Conservation (phyloP, 2,797 vertebrate genomes). For the Setipinna tenuifilis region DNA sequence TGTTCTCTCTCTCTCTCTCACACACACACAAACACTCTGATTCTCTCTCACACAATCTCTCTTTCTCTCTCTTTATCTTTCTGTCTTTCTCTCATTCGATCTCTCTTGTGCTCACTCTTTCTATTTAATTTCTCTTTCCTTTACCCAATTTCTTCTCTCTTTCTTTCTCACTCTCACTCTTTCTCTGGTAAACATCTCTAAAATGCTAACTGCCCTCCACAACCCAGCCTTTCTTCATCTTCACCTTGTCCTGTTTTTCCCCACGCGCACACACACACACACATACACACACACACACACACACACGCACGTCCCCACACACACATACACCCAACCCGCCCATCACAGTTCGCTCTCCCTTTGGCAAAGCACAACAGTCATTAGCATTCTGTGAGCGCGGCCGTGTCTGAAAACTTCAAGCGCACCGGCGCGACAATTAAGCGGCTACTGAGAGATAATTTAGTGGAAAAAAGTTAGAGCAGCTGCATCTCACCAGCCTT, state of each 20-base stretch:
- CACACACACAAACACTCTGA: background rate
- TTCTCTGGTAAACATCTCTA: background rate
- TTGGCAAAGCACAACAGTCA: constrained; percentile 35
- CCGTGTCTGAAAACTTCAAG: constrained; percentile 45
- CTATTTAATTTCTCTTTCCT: background rate
- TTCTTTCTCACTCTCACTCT: background rate
- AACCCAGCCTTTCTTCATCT: background rate
- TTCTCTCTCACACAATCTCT: too few species aligned
- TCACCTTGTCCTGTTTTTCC: background rate
- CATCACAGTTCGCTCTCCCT: background rate
- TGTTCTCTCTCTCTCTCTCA: too few species aligned
- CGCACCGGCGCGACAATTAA: constrained; percentile 55
- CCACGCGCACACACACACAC: too few species aligned
- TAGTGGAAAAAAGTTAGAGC: constrained; percentile 57
- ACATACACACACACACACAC: constrained; percentile 15
- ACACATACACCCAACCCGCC: background rate
- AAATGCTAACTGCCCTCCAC: background rate
- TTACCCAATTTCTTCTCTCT: background rate
- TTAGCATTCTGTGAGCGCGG: constrained; percentile 49
- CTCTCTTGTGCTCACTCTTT: background rate
- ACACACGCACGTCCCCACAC: background rate
- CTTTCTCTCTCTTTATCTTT: too few species aligned
- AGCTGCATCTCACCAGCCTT: constrained; percentile 50
- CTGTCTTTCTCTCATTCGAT: too few species aligned
- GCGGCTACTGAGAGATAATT: constrained; percentile 47